Percentiles rank a stretch among this genome's conserved stretches.
phyloP scores from a whole-genome alignment of 2,797 vertebrate genomes.

The Anniella stebbinsi region DNA sequence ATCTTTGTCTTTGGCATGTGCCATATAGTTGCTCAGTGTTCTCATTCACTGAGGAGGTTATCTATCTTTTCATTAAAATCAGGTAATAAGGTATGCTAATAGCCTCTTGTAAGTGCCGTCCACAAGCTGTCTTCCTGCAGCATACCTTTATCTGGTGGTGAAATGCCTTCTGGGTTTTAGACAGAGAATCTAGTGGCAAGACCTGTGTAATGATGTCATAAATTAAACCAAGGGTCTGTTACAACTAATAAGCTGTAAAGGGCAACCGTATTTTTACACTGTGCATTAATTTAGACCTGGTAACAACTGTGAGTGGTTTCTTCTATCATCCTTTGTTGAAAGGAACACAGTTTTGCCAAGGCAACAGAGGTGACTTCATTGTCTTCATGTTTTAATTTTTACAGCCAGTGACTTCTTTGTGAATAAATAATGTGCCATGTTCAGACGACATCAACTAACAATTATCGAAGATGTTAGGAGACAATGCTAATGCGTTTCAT shows the following conservation, averaged over 20 bases:
- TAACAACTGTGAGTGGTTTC: constrained; percentile 58
- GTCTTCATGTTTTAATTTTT: constrained; percentile 69
- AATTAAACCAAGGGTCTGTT: constrained; percentile 61
- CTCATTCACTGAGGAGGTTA: neutral
- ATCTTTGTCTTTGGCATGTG: neutral
- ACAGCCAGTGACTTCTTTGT: constrained; percentile 61
- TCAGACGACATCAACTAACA: constrained; percentile 65
- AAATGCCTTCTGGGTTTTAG: constrained; percentile 28
- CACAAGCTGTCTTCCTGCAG: constrained; percentile 27
- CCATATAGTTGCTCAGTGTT: neutral
- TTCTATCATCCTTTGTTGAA: constrained; percentile 60
- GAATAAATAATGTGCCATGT: constrained; percentile 69
- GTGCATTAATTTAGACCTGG: constrained; percentile 55
- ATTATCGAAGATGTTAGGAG: constrained; percentile 70
- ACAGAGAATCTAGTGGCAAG: constrained; percentile 34
- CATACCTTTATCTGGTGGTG: constrained; percentile 38
- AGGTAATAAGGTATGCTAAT: neutral
- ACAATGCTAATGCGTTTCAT: constrained; percentile 71
- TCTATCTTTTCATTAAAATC: neutral
- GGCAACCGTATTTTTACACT: constrained; percentile 66
- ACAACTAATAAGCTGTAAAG: constrained; percentile 69
- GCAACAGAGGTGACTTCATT: constrained; percentile 61
- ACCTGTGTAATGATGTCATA: constrained; percentile 58
- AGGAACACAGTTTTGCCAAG: constrained; percentile 42
- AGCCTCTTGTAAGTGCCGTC: neutral